phyloP scores from a whole-genome alignment of 37 sponge, comb jelly and placozoan species.

The Spongilla lacustris region DNA sequence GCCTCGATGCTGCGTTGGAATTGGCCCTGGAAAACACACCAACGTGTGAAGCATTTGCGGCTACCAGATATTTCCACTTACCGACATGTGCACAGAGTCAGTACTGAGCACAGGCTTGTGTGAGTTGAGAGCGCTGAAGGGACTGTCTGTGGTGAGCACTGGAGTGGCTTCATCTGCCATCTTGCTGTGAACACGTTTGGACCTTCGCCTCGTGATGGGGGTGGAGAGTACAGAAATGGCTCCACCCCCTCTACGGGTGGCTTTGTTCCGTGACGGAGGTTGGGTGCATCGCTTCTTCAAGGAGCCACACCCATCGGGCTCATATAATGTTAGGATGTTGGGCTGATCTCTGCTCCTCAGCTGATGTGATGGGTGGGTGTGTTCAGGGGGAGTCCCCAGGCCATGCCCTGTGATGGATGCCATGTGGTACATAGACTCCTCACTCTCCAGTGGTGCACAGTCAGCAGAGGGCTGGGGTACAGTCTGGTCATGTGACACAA shows the following conservation, averaged over 20 bases:
- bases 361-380: not conserved
- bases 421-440: not conserved
- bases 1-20: constrained; percentile 51
- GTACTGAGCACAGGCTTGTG: not conserved
- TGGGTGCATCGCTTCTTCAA: not conserved
- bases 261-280: not conserved
- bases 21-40: constrained; percentile 5
- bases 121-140: not conserved
- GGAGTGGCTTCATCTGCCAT: not conserved
- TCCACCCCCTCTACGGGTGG: not conserved
- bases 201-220: not conserved
- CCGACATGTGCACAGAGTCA: not conserved
- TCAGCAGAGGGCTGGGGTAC: not conserved
- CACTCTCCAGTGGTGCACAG: not conserved
- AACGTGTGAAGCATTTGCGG: not conserved
- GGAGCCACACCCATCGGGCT: not conserved
- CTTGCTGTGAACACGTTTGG: not conserved
- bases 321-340: not conserved
- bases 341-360: not conserved
- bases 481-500: not conserved
- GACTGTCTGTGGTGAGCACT: too few relatives aligned
- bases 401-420: not conserved
- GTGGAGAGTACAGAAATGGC: not conserved
- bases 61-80: not conserved
- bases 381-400: not conserved